Conservation (phyloP, 2,888 invertebrate genomes). For the Heliconius ethilla region DNA sequence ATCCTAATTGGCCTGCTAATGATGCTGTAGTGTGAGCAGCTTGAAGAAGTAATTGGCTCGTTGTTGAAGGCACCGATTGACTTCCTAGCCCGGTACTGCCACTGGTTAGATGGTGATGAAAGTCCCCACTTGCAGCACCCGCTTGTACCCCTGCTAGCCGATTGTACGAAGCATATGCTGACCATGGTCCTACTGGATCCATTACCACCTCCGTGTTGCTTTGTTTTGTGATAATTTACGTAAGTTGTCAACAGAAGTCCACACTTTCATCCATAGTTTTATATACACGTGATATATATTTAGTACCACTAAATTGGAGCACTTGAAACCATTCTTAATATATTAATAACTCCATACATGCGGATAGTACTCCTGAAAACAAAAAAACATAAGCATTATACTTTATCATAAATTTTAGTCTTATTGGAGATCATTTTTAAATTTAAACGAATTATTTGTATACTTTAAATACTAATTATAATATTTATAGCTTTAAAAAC, state of each 20-base stretch:
- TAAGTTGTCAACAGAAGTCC: slow-evolving; percentile 78
- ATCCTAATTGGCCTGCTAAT: slow-evolving; percentile 84
- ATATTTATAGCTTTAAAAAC: neutral
- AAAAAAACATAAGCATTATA: slow-evolving; percentile 54
- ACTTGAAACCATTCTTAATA: slow-evolving; percentile 64
- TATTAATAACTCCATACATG: slow-evolving; percentile 54
- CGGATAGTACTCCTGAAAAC: slow-evolving; percentile 72
- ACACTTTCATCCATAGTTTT: slow-evolving; percentile 81
- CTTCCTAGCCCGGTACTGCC: slow-evolving; percentile 78
- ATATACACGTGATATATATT: slow-evolving; percentile 64
- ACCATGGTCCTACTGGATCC: slow-evolving; percentile 96
- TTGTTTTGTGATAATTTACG: slow-evolving; percentile 68
- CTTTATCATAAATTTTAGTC: slow-evolving; percentile 41
- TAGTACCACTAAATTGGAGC: slow-evolving; percentile 67
- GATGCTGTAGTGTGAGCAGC: slow-evolving; percentile 84
- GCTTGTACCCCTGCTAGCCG: slow-evolving; percentile 88
- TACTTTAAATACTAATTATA: slow-evolving; percentile 1
- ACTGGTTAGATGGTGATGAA: slow-evolving; percentile 86
- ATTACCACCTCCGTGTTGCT: slow-evolving; percentile 84
- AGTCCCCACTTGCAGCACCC: slow-evolving; percentile 85
- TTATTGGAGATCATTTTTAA: slow-evolving; percentile 44
- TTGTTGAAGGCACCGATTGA: slow-evolving; percentile 83
- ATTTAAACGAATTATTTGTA: neutral
- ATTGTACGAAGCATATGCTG: slow-evolving; percentile 91
- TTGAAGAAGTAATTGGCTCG: slow-evolving; percentile 86